These are phyloP conservation scores for Callipepla squamata DNA, from an alignment of 2,113 vertebrate species.

Conservation along the genomic window DNA sequence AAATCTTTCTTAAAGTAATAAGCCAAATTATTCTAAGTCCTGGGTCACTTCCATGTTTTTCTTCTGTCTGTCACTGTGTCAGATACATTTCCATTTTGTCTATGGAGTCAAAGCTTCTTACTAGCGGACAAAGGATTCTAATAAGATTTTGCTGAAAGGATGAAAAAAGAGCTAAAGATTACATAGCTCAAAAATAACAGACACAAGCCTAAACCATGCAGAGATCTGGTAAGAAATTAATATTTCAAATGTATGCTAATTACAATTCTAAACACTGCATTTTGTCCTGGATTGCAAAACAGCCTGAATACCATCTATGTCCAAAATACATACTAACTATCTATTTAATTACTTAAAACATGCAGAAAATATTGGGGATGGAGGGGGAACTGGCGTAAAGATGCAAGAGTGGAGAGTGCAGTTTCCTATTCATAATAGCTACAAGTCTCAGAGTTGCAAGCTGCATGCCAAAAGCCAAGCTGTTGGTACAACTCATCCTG, in stretches of 20 bases:
- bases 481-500: not conserved
- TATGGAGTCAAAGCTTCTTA: not conserved
- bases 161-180: not conserved
- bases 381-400: not conserved
- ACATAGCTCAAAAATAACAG: not conserved
- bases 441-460: not conserved
- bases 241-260: not conserved
- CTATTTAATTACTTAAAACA: not conserved
- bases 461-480: not conserved
- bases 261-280: not conserved
- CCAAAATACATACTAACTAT: conserved; percentile 38
- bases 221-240: not conserved
- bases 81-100: not conserved
- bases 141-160: not conserved
- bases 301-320: not conserved
- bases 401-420: not conserved
- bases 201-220: not conserved
- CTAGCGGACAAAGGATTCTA: not conserved
- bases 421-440: conserved; percentile 5
- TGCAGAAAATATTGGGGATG: not conserved
- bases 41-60: not conserved
- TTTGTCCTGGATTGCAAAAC: not conserved
- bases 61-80: not conserved
- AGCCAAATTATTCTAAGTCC: not conserved
- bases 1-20: not conserved